Percentiles rank a stretch among this genome's conserved stretches.
Conservation (phyloP, 2,888 invertebrate genomes). For the Cremastinae sp. region DNA sequence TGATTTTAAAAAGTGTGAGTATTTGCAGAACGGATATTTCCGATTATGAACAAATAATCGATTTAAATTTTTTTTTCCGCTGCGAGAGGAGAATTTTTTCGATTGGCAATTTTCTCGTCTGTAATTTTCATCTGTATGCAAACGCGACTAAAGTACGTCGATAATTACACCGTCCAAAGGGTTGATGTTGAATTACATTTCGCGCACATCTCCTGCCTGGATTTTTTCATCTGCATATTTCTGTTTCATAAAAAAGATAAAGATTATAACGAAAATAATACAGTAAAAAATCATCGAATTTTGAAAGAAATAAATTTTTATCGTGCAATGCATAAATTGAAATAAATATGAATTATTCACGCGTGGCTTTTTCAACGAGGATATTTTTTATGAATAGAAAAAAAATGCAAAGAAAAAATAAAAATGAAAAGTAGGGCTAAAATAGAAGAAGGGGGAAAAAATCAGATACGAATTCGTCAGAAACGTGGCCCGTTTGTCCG, state of each 20-base stretch:
- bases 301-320: too few relatives aligned
- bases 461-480: not conserved
- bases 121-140: slow-evolving; percentile 16
- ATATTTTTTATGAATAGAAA: too few relatives aligned
- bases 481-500: slow-evolving; percentile 15
- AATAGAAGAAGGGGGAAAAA: not conserved
- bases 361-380: not conserved
- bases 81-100: not conserved
- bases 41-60: too few relatives aligned
- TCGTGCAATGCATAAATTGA: too few relatives aligned
- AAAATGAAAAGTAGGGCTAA: not conserved
- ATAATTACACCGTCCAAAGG: slow-evolving; percentile 25
- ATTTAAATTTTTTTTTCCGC: too few relatives aligned
- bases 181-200: slow-evolving; percentile 26
- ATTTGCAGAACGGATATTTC: too few relatives aligned
- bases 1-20: too few relatives aligned
- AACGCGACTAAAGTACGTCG: slow-evolving; percentile 11
- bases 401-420: too few relatives aligned
- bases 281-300: too few relatives aligned
- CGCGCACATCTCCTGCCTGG: slow-evolving; percentile 5
- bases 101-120: slow-evolving; percentile 29
- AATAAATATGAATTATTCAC: too few relatives aligned
- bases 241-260: too few relatives aligned
- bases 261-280: too few relatives aligned
- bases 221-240: not conserved